Percentiles rank a stretch among this genome's conserved stretches.
Conservation (phyloP, 2,888 invertebrate genomes). For the Lymantria dispar region DNA sequence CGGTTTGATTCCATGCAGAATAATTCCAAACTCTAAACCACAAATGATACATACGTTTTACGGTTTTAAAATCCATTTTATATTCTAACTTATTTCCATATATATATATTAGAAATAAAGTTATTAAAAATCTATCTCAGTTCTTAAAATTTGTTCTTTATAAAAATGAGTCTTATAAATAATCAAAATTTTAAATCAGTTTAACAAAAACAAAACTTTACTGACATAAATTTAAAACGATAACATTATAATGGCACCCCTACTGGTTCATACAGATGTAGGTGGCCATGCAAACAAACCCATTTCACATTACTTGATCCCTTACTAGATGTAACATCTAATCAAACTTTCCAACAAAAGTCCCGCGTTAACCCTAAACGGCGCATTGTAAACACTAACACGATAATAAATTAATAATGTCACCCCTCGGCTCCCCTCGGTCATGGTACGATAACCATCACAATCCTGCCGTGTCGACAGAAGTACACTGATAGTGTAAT, state of each 20-base stretch:
- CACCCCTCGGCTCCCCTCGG: slow-evolving; percentile 22
- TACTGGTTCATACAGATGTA: not conserved
- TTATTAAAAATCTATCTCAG: too few species aligned
- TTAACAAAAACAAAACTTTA: too few species aligned
- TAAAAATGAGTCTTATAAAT: too few species aligned
- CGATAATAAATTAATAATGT: slow-evolving; percentile 47
- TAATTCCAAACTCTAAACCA: too few species aligned
- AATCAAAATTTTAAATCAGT: too few species aligned
- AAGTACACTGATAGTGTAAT: slow-evolving; percentile 29
- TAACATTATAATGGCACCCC: not conserved
- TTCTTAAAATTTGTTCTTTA: too few species aligned
- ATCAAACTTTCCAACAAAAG: slow-evolving; percentile 9
- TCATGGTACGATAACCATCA: slow-evolving; percentile 40
- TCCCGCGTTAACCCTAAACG: slow-evolving; percentile 22
- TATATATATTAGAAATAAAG: too few species aligned
- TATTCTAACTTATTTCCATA: too few species aligned
- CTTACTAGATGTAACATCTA: slow-evolving; percentile 1
- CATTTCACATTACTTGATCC: not conserved
- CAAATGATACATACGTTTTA: too few species aligned
- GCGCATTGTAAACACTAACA: slow-evolving; percentile 36
- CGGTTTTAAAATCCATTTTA: too few species aligned
- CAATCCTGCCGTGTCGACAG: slow-evolving; percentile 29
- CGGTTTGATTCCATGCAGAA: too few species aligned
- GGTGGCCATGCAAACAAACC: not conserved
- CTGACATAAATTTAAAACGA: too few species aligned